Evolutionary conservation across 1,140 invertebrate genomes (phyloP), one percentile per base, ranked within the genome.

Genomic region (Diuraphis noxia): DNA sequence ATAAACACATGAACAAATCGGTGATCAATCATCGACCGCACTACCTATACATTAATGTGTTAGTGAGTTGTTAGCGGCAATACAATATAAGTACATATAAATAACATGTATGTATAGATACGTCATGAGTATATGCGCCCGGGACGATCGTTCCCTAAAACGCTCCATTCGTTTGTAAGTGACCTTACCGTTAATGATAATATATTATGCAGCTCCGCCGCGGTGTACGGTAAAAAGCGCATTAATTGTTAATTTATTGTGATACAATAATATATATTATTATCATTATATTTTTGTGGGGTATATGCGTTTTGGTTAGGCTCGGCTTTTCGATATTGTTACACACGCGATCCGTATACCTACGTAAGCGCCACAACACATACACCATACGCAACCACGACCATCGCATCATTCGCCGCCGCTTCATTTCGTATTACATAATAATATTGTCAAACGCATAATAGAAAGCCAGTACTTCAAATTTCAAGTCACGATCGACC

Each of bases 401-500:
- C 0, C 9, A 40, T 21, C 43, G n/a, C 30, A 82, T 30, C 46
- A 9, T 34, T 25, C 38, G 9, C 38, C 2, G 25, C 46, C 8
- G 52, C 34, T 38, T 87, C 49, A 10, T 87, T 38, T 87, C 77
- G 41, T 90, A 30, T 77, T 77, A 34, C 43, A 82, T 79, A 91
- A 81, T 34, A 79, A 49, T 40, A 82, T 77, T 79, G 77, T 81
- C 77, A 79, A 82, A 91, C 46, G 63, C 43, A 88, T 63, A 88
- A 88, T n/a, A 79, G 88, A 46, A 49, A 90, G 79, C 88, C 63
- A n/a, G 34, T 52, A 52, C 77, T 91, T 52, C 10, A 52, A 52
- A 82, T 91, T 91, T 91, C 89, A 4, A 82, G 89, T 91, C 89
- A 91, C 89, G 89, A 91, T 82, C 43, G 25, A 25, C 43, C 72